Conservation (phyloP, 2,113 vertebrate species). For the Neolamprologus sp. region DNA sequence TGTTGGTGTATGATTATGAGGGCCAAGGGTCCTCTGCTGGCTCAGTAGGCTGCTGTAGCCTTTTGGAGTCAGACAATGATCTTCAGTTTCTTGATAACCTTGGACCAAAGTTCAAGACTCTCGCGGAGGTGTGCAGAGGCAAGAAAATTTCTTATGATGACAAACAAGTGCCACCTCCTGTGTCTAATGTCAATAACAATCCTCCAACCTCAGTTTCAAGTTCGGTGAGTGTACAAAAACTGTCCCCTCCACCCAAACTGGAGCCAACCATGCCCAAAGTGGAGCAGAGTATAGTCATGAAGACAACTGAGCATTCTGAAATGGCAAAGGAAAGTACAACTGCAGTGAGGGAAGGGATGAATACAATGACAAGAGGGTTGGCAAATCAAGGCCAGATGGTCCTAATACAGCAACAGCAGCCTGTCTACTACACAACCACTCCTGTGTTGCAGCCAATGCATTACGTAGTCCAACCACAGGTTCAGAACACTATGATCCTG, state of each 20-base stretch:
- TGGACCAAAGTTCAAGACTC: conserved; percentile 82
- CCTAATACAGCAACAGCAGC: conserved; percentile 54
- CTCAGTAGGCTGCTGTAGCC: conserved; percentile 82
- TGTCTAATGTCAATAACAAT: not conserved
- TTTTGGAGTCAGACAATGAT: conserved; percentile 79
- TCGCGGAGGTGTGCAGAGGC: conserved; percentile 85
- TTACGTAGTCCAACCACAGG: conserved; percentile 53
- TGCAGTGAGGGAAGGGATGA: not conserved
- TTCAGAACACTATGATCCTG: conserved; percentile 48
- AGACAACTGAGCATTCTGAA: not conserved
- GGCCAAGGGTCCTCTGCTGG: conserved; percentile 75
- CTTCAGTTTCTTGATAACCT: conserved; percentile 80
- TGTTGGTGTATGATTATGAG: conserved; percentile 77
- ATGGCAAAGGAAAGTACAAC: not conserved
- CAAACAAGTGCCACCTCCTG: not conserved
- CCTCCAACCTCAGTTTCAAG: not conserved
- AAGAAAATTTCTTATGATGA: conserved; percentile 44
- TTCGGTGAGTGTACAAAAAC: not conserved
- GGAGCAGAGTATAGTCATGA: not conserved
- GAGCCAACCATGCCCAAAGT: not conserved
- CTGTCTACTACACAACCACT: conserved; percentile 52
- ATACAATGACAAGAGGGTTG: not conserved
- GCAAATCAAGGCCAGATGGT: conserved; percentile 42
- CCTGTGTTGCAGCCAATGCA: conserved; percentile 53
- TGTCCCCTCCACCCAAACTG: not conserved